Base-by-base conservation (phyloP, 2,888 invertebrate genomes). In the Lithophane socia region DNA sequence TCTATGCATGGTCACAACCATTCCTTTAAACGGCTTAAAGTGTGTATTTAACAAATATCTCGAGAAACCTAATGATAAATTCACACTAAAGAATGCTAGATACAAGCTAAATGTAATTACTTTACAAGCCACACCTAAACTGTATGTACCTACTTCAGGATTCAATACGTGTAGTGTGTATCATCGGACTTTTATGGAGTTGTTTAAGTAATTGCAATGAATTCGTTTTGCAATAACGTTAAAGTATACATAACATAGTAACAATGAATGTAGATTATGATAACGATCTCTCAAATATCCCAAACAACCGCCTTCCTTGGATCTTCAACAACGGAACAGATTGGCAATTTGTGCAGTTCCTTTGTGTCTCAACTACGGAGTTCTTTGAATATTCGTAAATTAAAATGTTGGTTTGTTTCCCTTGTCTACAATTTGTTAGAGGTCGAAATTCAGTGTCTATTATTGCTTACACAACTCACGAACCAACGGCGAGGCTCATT, bases 271-370 rank as follows among this genome's bases (percentile, higher is more conserved):
- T 60, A 13, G 18, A n/a, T 21, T 65, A 9, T n/a, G 78, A 74
- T 78, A 74, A 56, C 29, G 52, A 74, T 81, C 65, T 75, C n/a
- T 13, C 8, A 44, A 72, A 64, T 72, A 58, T 10, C 3, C 47
- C 8, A 81, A 79, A 81, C 60, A 49, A 49, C 13, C 54, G 2
- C 37, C 18, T 66, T 78, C 81, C 78, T 47, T 4, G 18, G 0
- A 44, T 73, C 44, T 80, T 13, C 10, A 9, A 52, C 52, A 81
- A 54, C 63, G 37, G 61, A 77, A 71, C 37, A 47, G 18, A 37
- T 56, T 79, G 47, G 21, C 72, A 63, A 80, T 80, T 56, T 72
- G 4, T 8, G 18, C 47, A 65, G 65, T 75, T 74, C 82, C 58
- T 60, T 66, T 56, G 75, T 79, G 75, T 66, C 56, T 29, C 16